Conservation (phyloP, 2,797 vertebrate genomes). For the Alca torda region DNA sequence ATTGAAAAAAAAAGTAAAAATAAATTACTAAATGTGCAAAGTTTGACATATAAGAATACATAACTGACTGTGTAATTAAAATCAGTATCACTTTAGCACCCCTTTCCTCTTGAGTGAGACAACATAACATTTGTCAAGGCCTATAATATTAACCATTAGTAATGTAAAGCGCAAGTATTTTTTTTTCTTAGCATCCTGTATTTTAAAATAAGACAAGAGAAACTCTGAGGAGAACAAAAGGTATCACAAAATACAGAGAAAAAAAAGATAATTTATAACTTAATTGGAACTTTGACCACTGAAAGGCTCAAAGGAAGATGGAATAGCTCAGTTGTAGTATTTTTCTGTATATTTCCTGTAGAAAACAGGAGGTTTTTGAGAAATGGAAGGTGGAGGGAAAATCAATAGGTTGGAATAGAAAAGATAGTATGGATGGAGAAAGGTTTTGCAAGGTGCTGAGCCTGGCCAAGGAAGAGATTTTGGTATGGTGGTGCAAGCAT, state of each 20-base stretch:
- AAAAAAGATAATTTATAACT: background rate
- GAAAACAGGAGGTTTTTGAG: background rate
- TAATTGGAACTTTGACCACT: background rate
- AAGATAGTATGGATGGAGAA: background rate
- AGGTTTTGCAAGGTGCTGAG: background rate
- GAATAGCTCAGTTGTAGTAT: background rate
- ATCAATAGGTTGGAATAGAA: background rate
- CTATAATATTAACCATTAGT: background rate
- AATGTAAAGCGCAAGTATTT: background rate
- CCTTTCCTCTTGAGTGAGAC: background rate
- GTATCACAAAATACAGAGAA: background rate
- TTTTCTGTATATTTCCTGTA: too few species aligned
- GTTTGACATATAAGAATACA: background rate
- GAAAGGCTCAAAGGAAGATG: background rate
- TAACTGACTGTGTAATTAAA: background rate
- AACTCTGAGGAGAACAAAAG: background rate
- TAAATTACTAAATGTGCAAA: background rate
- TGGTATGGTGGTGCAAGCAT: background rate
- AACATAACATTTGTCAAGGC: background rate
- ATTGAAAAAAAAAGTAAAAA: background rate
- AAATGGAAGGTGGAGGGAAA: background rate
- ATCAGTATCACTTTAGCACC: background rate
- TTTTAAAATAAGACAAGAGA: background rate
- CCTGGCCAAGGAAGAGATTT: background rate
- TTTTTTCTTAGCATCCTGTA: background rate